Percentiles rank a stretch among this genome's conserved stretches.
Conservation (phyloP, 2,113 vertebrate species). For the Tauraco erythrolophus region DNA sequence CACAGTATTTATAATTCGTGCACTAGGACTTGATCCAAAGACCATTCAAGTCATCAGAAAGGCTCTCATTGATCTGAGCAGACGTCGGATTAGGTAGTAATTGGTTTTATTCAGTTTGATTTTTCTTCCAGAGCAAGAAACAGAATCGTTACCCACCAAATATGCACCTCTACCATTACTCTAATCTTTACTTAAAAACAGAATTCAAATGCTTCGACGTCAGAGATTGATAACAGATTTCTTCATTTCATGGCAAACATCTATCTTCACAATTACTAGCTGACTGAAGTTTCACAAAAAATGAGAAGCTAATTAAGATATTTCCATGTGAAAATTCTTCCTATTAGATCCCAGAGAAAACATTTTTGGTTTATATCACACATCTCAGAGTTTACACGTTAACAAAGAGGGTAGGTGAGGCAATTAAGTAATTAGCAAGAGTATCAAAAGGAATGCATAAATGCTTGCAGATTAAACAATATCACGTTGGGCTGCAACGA, state of each 20-base stretch:
- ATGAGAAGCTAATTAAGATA: neutral
- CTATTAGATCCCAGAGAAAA: neutral
- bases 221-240: neutral
- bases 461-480: neutral
- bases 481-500: neutral
- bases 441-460: neutral
- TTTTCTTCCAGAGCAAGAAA: slow-evolving; percentile 1
- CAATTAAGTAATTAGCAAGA: neutral
- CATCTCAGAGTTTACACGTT: neutral
- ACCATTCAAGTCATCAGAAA: neutral
- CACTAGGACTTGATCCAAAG: neutral
- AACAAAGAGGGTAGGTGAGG: neutral
- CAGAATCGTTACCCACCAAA: neutral
- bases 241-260: neutral
- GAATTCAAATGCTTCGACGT: neutral
- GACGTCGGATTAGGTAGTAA: neutral
- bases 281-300: neutral
- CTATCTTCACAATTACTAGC: neutral
- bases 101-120: neutral
- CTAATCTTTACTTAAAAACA: neutral
- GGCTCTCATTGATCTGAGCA: neutral
- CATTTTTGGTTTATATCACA: neutral
- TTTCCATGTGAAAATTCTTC: neutral
- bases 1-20: neutral
- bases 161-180: neutral